Evolutionary conservation across 2,888 invertebrate species (phyloP), one percentile per base, ranked within the genome.

Genomic region (Xylota segnis): DNA sequence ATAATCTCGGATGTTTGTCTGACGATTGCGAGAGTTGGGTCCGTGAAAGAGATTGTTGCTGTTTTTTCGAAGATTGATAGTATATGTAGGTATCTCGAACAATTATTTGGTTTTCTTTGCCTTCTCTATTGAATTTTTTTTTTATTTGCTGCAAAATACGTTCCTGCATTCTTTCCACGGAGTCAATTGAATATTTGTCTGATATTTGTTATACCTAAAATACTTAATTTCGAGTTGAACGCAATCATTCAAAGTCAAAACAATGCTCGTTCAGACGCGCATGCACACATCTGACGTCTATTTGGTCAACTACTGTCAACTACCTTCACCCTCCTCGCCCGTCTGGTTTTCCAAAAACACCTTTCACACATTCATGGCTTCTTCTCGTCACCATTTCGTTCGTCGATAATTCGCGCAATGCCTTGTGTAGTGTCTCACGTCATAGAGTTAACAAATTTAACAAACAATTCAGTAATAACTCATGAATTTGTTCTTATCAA

Each of bases 401-500:
- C n/a, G 45, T 29, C 50, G 56, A 37, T 66, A 56, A 72, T 61
- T 54, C 12, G 56, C 87, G 87, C 68, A 83, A 87, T 87, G 87
- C 59, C 74, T 81, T 88, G 88, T 77, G 70, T 81, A 78, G 82
- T 78, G 82, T 82, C 83, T 52, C 89, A 89, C 76, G 50, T 76
- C 9, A 89, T 90, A 75, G 89, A 90, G 87, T 83, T 92, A 54
- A 89, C 88, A 43, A 90, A 90, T 87, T 84, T 92, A n/a, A 78
- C 87, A 65, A 88, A 90, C 12, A 88, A 88, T 68, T 90, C 90
- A 45, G 74, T 88, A 58, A 89, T 92, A 74, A 86, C 89, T 16
- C 90, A 92, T 79, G 89, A 90, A 66, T 81, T 92, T 14, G 61
- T 92, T 37, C 83, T 92, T 45, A 88, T 92, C 16, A 91, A 90